Base-by-base conservation (phyloP, 2,113 vertebrate species). In the Nibea coibor region DNA sequence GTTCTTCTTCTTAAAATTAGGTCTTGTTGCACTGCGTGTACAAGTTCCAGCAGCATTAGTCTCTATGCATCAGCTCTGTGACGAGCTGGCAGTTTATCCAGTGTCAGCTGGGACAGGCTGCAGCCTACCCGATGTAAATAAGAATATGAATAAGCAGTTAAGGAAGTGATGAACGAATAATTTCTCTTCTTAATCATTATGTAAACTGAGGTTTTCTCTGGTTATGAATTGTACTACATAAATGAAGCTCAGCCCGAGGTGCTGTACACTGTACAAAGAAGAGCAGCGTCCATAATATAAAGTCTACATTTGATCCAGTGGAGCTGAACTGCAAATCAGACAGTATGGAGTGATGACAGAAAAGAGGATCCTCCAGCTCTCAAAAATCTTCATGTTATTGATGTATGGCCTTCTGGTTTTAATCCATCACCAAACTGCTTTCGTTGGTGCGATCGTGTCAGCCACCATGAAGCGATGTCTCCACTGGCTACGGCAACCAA, bases 381-480 rank as follows among this genome's bases (percentile, higher is more conserved):
- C 26, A 58, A 48, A 54, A 14, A 11, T 45, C 43, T 45, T 54
- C 24, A n/a, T 1, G 11, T n/a, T 8, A 48, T 3, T 12, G 10
- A 8, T 9, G 31, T 15, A 5, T 42, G 11, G n/a, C 11, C 19
- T 39, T 48, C 5, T 12, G 31, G 16, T 28, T 48, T 56, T 20
- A 43, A 50, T 42, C 22, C 24, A 22, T 39, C 39, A 19, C 28
- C 51, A 24, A 51, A 11, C n/a, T 61, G 45, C 26, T 74, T 28
- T 24, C 0, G 5, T 20, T 6, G n/a, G 42, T 16, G 50, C 28
- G 48, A 58, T 75, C 28, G 10, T 28, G 35, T 61, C 72, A 59
- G 31, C 28, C 67, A 35, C 78, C 64, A 59, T 83, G 43, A 75
- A 77, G 57, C 35, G 9, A 58, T 42, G n/a, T 64, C 72, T 61